Conservation (phyloP, 2,113 vertebrate species). For the Tachycineta bicolor region DNA sequence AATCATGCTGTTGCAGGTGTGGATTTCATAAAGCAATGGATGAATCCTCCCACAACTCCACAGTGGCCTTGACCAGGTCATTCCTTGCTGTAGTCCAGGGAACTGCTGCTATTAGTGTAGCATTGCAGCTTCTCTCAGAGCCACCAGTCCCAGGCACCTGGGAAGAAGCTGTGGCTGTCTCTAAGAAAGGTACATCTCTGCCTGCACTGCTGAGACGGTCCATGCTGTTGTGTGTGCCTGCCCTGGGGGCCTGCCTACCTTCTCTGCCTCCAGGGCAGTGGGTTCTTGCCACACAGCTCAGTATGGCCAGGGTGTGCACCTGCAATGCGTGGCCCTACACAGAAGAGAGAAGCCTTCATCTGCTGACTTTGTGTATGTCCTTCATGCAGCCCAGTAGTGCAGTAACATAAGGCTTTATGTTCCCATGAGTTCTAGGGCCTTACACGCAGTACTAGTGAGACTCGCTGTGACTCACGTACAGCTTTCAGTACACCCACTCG, state of each 20-base stretch:
- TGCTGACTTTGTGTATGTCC: background rate
- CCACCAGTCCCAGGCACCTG: background rate
- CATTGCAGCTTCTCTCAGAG: background rate
- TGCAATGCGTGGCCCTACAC: background rate
- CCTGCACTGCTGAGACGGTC: background rate
- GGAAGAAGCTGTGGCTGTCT: background rate
- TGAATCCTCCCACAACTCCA: background rate
- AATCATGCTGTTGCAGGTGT: background rate
- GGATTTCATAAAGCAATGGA: background rate
- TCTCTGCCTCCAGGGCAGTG: background rate
- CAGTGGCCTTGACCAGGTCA: background rate
- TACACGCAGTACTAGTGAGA: background rate
- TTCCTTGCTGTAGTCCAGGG: background rate
- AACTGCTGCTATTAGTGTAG: background rate
- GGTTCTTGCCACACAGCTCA: background rate
- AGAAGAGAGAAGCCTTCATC: background rate
- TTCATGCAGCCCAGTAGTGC: background rate
- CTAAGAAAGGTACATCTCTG: background rate
- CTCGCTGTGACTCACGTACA: background rate
- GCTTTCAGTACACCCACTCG: background rate
- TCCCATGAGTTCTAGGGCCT: background rate
- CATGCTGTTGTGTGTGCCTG: background rate
- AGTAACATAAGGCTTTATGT: background rate
- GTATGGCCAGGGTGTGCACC: background rate
- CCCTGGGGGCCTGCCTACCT: background rate